Evolutionary conservation across 1,140 invertebrate species (phyloP).

Genomic region (Limonius californicus): DNA sequence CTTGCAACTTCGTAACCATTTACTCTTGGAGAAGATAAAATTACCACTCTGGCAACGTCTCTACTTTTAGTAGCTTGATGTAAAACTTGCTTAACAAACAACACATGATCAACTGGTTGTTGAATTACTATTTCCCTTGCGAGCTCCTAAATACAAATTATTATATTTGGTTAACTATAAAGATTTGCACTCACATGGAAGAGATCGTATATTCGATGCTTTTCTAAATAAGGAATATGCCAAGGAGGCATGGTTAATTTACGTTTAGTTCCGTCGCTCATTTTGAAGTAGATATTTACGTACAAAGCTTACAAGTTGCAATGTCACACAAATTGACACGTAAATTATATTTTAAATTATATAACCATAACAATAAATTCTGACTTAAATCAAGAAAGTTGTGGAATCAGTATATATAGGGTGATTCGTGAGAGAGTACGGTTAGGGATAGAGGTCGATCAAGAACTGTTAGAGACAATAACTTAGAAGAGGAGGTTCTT

Average conservation of each 20-base stretch:
- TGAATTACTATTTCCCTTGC: constrained; percentile 49
- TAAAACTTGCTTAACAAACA: constrained; percentile 51
- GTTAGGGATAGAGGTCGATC: too few species aligned
- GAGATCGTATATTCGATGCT: constrained; percentile 52
- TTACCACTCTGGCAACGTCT: constrained; percentile 47
- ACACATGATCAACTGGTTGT: constrained; percentile 50
- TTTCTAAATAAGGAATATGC: constrained; percentile 53
- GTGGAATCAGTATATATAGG: too few species aligned
- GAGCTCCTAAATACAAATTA: constrained; percentile 43
- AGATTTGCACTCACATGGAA: constrained; percentile 45
- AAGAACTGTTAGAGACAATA: too few species aligned
- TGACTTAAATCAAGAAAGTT: too few species aligned
- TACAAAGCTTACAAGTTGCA: too few species aligned
- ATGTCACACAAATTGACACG: too few species aligned
- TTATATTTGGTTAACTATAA: constrained; percentile 10
- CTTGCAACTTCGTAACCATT: constrained; percentile 36
- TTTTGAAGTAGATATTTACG: constrained; percentile 2
- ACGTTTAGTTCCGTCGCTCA: constrained; percentile 42
- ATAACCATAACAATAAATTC: too few species aligned
- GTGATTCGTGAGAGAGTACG: too few species aligned
- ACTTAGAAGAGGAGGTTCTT: too few species aligned
- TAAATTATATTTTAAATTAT: too few species aligned
- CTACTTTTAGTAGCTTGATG: constrained; percentile 44
- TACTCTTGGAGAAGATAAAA: constrained; percentile 46
- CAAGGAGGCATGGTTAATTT: constrained; percentile 42